A percentile compares a stretch with the other conserved stretches of the same genome.
Conservation (phyloP, 2,113 vertebrate species). For the Petaurus breviceps region DNA sequence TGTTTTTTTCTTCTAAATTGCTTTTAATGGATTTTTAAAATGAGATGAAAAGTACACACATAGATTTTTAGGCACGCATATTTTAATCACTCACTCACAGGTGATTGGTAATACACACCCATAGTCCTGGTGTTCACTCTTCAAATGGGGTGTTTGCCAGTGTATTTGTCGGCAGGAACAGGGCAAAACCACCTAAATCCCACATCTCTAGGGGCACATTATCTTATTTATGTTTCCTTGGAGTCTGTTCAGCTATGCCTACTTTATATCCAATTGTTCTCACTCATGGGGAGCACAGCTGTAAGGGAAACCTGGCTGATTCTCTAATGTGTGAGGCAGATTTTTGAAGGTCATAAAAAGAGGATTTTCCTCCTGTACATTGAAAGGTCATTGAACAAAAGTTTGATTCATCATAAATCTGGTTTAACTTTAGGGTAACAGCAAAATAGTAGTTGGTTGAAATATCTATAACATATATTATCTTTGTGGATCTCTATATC, state of each 20-base stretch:
- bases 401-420: not conserved
- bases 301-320: not conserved
- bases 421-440: not conserved
- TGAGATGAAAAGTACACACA: not conserved
- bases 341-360: not conserved
- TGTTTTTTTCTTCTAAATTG: not conserved
- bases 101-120: not conserved
- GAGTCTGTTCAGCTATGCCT: not conserved
- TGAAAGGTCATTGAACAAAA: not conserved
- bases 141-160: not conserved
- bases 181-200: not conserved
- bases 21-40: not conserved
- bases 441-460: not conserved
- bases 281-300: not conserved
- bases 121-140: not conserved
- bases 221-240: not conserved
- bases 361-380: not conserved
- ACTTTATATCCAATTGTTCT: not conserved
- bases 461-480: not conserved
- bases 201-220: not conserved
- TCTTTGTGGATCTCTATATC: not conserved
- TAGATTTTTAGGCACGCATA: not conserved
- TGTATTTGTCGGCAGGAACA: not conserved
- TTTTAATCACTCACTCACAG: not conserved
- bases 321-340: not conserved